Conservation (phyloP, 2,113 vertebrate genomes). For the Boleophthalmus pectinirostris region DNA sequence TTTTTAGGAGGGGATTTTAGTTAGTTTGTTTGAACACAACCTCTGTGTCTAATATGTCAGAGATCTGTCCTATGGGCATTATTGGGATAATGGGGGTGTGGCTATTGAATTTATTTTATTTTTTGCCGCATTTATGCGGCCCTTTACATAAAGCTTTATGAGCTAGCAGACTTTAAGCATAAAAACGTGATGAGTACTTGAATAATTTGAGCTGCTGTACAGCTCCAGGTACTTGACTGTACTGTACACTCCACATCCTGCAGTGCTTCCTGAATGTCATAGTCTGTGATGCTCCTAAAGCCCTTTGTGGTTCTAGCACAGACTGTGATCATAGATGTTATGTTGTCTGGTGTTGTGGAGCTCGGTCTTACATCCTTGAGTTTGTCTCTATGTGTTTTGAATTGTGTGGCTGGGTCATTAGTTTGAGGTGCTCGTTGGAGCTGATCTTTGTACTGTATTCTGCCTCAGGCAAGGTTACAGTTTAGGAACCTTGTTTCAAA, state of each 20-base stretch:
- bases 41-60: slow-evolving; percentile 21
- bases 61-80: slow-evolving; percentile 30
- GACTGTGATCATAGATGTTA: slow-evolving; percentile 33
- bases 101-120: slow-evolving; percentile 51
- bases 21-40: slow-evolving; percentile 34
- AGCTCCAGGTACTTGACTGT: slow-evolving; percentile 35
- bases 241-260: slow-evolving; percentile 45
- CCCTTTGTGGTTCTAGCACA: slow-evolving; percentile 57
- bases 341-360: slow-evolving; percentile 34
- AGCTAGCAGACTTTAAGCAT: slow-evolving; percentile 37
- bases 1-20: slow-evolving; percentile 23
- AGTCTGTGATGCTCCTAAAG: slow-evolving; percentile 54
- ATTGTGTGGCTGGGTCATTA: slow-evolving; percentile 34
- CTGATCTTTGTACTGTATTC: slow-evolving; percentile 68
- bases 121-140: slow-evolving; percentile 23
- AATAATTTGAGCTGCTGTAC: slow-evolving; percentile 61
- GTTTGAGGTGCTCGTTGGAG: slow-evolving; percentile 47
- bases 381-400: slow-evolving; percentile 27
- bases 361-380: slow-evolving; percentile 20
- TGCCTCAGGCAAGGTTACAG: slow-evolving; percentile 40
- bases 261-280: slow-evolving; percentile 63
- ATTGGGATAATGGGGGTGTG: slow-evolving; percentile 29
- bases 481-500: slow-evolving; percentile 41
- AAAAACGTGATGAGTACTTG: slow-evolving; percentile 56
- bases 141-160: slow-evolving; percentile 25